These are phyloP conservation scores for Hippocampus mohnikei DNA, from an alignment of 2,113 vertebrate species.

Conservation along the genomic window DNA sequence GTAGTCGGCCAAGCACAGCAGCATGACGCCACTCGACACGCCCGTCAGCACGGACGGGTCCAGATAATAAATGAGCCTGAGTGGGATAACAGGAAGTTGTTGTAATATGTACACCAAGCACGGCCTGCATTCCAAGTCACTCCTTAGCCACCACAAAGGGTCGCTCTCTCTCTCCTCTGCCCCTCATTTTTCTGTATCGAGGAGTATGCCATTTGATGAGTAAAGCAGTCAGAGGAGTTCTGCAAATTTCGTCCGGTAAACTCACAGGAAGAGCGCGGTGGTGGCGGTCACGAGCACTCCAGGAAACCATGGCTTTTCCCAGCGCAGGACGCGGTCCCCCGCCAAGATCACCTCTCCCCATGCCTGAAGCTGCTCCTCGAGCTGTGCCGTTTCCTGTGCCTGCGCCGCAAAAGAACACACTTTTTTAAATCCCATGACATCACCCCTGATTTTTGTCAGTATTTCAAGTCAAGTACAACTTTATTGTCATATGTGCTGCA, in stretches of 20 bases:
- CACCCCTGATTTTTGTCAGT: no score
- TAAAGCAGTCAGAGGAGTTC: no score
- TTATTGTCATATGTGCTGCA: no score
- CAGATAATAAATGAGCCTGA: conserved; percentile 89
- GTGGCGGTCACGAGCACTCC: conserved; percentile 78
- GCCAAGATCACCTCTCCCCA: conserved; percentile 97
- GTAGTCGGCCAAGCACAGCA: conserved; percentile 93
- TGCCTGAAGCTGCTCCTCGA: conserved; percentile 93
- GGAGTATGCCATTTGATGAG: no score
- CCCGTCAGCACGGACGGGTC: conserved; percentile 96
- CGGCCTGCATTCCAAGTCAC: not conserved
- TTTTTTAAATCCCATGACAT: not conserved
- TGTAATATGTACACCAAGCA: not conserved
- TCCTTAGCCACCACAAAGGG: no score
- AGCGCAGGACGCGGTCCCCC: conserved; percentile 85
- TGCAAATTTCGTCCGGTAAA: conserved; percentile 18
- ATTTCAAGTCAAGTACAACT: no score
- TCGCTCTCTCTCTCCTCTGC: no score
- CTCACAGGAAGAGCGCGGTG: conserved; percentile 90
- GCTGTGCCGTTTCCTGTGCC: conserved; percentile 89
- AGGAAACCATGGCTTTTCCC: conserved; percentile 95
- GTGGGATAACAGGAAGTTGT: not conserved
- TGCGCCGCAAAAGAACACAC: conserved; percentile 29
- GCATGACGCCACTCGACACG: conserved; percentile 89
- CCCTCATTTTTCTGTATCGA: no score